Percentiles rank a stretch among this genome's conserved stretches.
These are phyloP conservation scores for Drosophila rubida DNA, from an alignment of 2,888 invertebrate species.

Conservation along the genomic window DNA sequence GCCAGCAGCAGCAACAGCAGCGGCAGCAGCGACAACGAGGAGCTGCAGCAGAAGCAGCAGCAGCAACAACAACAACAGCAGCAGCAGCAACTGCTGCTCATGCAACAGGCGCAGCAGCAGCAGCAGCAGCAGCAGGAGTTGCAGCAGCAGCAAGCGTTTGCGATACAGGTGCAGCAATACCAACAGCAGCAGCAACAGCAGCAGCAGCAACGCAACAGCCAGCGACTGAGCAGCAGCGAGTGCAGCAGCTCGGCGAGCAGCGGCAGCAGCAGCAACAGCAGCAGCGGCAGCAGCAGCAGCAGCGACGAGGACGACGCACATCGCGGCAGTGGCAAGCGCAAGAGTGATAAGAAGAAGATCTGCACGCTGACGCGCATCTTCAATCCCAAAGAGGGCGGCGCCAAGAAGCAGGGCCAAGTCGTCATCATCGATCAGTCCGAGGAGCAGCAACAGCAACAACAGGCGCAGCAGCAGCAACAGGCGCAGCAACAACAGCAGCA, in stretches of 20 bases:
- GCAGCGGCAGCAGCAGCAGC: slow-evolving; percentile 62
- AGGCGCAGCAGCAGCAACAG: slow-evolving; percentile 66
- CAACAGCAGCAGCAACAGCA: slow-evolving; percentile 46
- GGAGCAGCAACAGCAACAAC: slow-evolving; percentile 83
- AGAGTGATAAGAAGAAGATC: slow-evolving; percentile 89
- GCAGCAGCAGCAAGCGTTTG: slow-evolving; percentile 29
- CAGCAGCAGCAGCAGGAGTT: slow-evolving; percentile 71
- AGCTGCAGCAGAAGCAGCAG: slow-evolving; percentile 35
- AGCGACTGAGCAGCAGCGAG: slow-evolving; percentile 47
- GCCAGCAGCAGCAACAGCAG: slow-evolving; percentile 51
- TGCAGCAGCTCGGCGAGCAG: slow-evolving; percentile 75
- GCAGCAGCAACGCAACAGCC: slow-evolving; percentile 44
- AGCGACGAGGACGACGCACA: slow-evolving; percentile 63
- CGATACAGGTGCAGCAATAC: slow-evolving; percentile 38
- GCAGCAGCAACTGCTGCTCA: slow-evolving; percentile 33
- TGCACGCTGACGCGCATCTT: slow-evolving; percentile 89
- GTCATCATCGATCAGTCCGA: slow-evolving; percentile 89
- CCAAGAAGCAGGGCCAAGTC: slow-evolving; percentile 90
- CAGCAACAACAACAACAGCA: slow-evolving; percentile 38
- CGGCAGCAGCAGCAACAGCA: slow-evolving; percentile 42
- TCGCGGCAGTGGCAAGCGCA: slow-evolving; percentile 74
- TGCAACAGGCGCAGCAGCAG: slow-evolving; percentile 44
- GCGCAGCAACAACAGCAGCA: slow-evolving; percentile 41
- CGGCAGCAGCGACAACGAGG: slow-evolving; percentile 38
- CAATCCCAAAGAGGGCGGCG: slow-evolving; percentile 90